Conservation (phyloP, 2,113 vertebrate genomes). For the Mobula birostris region DNA sequence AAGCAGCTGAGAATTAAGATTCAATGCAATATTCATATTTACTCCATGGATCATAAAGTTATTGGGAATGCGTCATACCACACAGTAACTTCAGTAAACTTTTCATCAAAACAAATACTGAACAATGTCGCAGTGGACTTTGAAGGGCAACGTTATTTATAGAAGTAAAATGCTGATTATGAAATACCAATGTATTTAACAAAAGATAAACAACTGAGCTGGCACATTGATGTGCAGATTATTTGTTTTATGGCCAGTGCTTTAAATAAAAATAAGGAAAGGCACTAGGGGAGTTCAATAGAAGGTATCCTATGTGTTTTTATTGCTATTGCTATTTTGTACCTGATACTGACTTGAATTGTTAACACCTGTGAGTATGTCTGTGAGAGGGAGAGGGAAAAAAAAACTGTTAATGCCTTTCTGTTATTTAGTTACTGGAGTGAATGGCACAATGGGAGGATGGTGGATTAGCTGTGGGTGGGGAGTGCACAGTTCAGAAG, state of each 20-base stretch:
- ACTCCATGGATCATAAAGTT: background rate
- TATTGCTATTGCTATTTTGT: background rate
- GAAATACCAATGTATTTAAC: background rate
- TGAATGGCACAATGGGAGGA: background rate
- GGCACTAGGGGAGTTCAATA: background rate
- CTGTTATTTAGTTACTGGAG: too few relatives aligned
- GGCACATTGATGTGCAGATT: background rate
- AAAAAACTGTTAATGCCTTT: background rate
- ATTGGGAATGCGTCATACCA: background rate
- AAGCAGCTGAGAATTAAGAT: background rate
- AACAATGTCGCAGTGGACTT: background rate
- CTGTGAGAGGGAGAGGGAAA: background rate
- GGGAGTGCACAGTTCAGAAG: background rate
- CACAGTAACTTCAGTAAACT: background rate
- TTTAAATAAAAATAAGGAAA: background rate
- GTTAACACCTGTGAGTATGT: background rate
- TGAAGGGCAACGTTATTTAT: background rate
- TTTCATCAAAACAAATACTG: background rate
- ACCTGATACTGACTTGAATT: background rate
- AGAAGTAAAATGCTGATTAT: background rate
- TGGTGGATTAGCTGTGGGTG: too few relatives aligned
- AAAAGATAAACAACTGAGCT: background rate
- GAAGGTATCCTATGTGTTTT: too few relatives aligned
- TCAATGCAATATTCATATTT: conserved; percentile 20
- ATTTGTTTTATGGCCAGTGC: background rate